A percentile compares a stretch with the other conserved stretches of the same genome.
Evolutionary conservation across 2,888 invertebrate species (phyloP).

Genomic region (Lumbricus terrestris): DNA sequence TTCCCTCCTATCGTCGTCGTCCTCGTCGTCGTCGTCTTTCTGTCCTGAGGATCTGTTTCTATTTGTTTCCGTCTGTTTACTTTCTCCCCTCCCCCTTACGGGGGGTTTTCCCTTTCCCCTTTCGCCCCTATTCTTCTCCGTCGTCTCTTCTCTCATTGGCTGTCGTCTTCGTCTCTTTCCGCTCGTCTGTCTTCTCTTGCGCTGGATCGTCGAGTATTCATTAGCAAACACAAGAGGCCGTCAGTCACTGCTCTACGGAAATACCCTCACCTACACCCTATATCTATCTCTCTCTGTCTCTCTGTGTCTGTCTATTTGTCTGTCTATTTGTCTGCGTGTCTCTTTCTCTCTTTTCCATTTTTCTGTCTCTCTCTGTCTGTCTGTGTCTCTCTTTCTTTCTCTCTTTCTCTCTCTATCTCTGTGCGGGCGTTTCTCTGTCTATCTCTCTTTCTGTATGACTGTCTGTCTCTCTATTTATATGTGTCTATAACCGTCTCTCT

Average conservation of each 20-base stretch:
- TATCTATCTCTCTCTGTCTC: too few species aligned
- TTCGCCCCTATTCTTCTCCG: too few species aligned
- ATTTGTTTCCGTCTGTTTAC: background rate
- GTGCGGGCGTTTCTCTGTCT: too few species aligned
- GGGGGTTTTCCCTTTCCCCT: too few species aligned
- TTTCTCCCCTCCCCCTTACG: background rate
- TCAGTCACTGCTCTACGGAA: background rate
- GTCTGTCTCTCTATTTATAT: background rate
- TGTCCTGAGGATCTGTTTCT: background rate
- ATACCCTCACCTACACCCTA: background rate
- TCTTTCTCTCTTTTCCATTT: too few species aligned
- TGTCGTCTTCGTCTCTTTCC: background rate
- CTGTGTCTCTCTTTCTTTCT: too few species aligned
- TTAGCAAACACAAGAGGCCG: background rate
- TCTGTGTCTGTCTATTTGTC: too few species aligned
- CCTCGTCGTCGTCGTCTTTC: background rate
- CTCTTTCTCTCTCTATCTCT: too few species aligned
- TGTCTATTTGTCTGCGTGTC: too few species aligned
- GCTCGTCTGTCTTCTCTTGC: background rate
- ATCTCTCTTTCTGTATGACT: background rate
- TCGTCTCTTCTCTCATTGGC: too few species aligned
- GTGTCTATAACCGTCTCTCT: background rate
- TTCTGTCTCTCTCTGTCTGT: background rate
- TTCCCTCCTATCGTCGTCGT: too few species aligned
- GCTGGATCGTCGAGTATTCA: background rate